Evolutionary conservation across 2,113 vertebrate genomes (phyloP), one percentile per base, ranked within the genome.

Genomic region (Atherinomorus stipes): DNA sequence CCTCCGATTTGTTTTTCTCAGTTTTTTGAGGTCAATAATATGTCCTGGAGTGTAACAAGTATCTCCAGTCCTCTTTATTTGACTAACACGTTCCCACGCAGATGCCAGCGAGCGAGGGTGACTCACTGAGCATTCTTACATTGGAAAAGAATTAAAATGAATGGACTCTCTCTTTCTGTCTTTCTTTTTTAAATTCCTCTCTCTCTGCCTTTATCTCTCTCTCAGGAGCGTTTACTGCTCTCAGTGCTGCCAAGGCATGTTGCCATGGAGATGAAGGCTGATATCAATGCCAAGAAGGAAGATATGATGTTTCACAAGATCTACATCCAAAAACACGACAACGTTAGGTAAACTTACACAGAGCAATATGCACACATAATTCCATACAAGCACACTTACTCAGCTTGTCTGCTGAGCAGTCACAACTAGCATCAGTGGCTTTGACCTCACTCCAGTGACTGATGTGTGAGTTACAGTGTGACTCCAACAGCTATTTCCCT

Each of bases 261-360:
- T 94, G 98, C 98, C 90, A 97, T 99, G 96, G 98, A 99, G 93
- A 98, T 99, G 98, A 98, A 99, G 94, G 97, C 95, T 85, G 96
- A 99, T 91, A 99, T 99, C 94, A 99, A 95, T 90, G 96, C 96
- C 81, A 99, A 99, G 93, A 97, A 98, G 88, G 96, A 98, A 92
- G 96, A 99, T 91, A 98, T 98, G 97, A 99, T 99, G 97, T 99
- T 99, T 90, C 98, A 99, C 89, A 99, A 98, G 94, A 99, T 99
- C 92, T 99, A 99, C 93, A 99, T 98, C 88, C 97, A 99, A 93
- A 98, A 98, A 87, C 98, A 99, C 1, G 98, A 99, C 90, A 99
- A 99, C 0, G 98, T 99, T 89, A 99, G 98, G 98, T 98, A 94
- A 88, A 68, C 25, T 62, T 52, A 26, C 28, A 34, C 54, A 7